Evolutionary conservation across 2,888 invertebrate genomes (phyloP), one percentile per base, ranked within the genome.

Genomic region (Lepidocyrtinus sp.): DNA sequence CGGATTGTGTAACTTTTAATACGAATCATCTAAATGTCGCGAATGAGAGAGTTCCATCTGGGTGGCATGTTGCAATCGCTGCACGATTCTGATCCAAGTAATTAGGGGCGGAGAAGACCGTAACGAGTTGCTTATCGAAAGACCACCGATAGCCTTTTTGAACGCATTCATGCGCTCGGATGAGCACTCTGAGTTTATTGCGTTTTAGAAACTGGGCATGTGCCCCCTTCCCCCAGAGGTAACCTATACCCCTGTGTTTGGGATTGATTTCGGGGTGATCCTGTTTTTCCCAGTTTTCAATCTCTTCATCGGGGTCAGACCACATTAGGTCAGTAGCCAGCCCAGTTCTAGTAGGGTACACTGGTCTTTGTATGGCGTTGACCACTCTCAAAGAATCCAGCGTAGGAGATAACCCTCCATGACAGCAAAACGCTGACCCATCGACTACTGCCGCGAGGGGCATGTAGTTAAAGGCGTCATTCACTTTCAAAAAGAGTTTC

Each of bases 381-480:
- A 82, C 74, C 26, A 65, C 72, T 2, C 64, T 62, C 3, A 83
- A 15, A 1, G 25, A 24, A 1, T 7, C 21, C 0, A 83, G 27
- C 1, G 27, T 25, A 9, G 82, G 82, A 17, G 80, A 67, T 0
- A 83, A n/a, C 1, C 82, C 82, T 0, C 82, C 82, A 73, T 82
- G 82, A 68, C 82, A 82, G 70, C 82, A 82, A 45, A 82, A 82
- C 5, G 65, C 75, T 0, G 27, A 64, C 12, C 45, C 25, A 25
- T 76, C 69, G 9, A 82, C 67, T 15, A 82, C 76, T 3, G 75
- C 82, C 0, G 82, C 89, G 46, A 91, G 88, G 45, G 91, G 91
- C 84, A 91, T 88, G 87, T 90, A 89, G 87, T 91, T 90, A 87
- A 91, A 91, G 82, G 89, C 89, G 84, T 90, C 90, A 65, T 90